phyloP scores from a whole-genome alignment of 2,888 invertebrate genomes.

The Tetheella fluctuosa region DNA sequence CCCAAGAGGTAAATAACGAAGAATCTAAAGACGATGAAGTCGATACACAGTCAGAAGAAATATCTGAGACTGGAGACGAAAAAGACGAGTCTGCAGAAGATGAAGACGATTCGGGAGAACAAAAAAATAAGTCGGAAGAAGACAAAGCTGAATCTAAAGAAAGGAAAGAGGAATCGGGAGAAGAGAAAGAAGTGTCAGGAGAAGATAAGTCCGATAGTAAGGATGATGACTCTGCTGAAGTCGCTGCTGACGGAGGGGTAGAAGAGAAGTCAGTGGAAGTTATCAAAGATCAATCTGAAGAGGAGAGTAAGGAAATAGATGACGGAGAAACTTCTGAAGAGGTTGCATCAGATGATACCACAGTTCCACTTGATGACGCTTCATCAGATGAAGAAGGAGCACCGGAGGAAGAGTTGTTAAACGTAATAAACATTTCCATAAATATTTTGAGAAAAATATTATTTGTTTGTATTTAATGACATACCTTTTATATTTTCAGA shows the following conservation, averaged over 20 bases:
- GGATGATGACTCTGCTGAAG: conserved; percentile 53
- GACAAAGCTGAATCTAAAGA: conserved; percentile 44
- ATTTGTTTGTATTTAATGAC: neutral
- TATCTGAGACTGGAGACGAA: conserved; percentile 64
- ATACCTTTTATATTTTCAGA: conserved; percentile 74
- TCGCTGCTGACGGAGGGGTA: conserved; percentile 37
- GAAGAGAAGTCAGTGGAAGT: conserved; percentile 49
- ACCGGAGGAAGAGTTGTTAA: conserved; percentile 86
- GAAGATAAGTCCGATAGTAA: conserved; percentile 45
- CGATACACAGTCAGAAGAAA: conserved; percentile 53
- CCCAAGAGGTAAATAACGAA: conserved; percentile 49
- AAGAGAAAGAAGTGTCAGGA: conserved; percentile 47
- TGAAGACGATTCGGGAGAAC: conserved; percentile 58
- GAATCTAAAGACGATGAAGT: conserved; percentile 51
- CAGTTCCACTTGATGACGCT: conserved; percentile 26
- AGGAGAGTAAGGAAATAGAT: conserved; percentile 37
- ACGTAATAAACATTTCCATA: conserved; percentile 65
- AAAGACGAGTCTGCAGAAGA: conserved; percentile 58
- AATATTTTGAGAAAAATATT: neutral
- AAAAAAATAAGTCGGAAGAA: conserved; percentile 46
- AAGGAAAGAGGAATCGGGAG: conserved; percentile 45
- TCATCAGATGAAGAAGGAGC: conserved; percentile 73
- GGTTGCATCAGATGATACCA: conserved; percentile 36
- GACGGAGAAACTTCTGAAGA: conserved; percentile 38
- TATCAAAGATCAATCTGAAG: conserved; percentile 40